These are phyloP conservation scores for Colistium nudipinnis DNA, from an alignment of 2,113 vertebrate species.

Conservation along the genomic window DNA sequence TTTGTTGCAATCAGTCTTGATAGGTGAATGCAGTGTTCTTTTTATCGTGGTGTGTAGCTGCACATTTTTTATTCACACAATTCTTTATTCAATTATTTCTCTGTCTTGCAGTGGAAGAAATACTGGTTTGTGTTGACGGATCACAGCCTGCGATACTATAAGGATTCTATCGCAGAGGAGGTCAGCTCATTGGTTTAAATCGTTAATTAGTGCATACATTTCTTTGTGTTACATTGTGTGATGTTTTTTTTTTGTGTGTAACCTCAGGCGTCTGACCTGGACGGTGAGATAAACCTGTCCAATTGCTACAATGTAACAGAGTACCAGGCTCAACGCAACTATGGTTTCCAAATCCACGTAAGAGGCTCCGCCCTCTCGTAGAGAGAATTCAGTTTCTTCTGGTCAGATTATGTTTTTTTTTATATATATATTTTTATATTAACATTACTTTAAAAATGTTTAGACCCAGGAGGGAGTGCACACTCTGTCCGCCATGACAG, in stretches of 20 bases:
- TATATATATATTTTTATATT: too few species aligned
- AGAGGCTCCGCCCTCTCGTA: constrained; percentile 29
- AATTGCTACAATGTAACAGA: constrained; percentile 84
- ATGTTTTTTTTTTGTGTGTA: neutral
- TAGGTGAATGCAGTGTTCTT: too few species aligned
- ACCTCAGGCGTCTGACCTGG: constrained; percentile 82
- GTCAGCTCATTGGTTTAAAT: constrained; percentile 48
- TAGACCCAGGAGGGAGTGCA: constrained; percentile 83
- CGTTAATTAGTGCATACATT: neutral
- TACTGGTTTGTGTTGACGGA: constrained; percentile 87
- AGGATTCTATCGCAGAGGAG: constrained; percentile 86
- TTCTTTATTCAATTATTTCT: neutral
- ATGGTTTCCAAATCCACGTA: constrained; percentile 86
- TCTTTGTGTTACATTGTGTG: neutral
- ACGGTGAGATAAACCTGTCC: constrained; percentile 85
- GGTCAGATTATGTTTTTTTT: too few species aligned
- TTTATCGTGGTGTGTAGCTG: too few species aligned
- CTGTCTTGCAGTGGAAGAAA: constrained; percentile 81
- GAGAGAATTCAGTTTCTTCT: neutral
- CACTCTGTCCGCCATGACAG: constrained; percentile 86
- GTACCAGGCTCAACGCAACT: constrained; percentile 85
- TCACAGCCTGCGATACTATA: constrained; percentile 85
- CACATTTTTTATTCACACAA: neutral
- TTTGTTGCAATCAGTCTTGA: neutral
- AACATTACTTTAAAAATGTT: constrained; percentile 3